phyloP scores from a whole-genome alignment of 2,797 vertebrate genomes.

The Macroramphosus scolopax region DNA sequence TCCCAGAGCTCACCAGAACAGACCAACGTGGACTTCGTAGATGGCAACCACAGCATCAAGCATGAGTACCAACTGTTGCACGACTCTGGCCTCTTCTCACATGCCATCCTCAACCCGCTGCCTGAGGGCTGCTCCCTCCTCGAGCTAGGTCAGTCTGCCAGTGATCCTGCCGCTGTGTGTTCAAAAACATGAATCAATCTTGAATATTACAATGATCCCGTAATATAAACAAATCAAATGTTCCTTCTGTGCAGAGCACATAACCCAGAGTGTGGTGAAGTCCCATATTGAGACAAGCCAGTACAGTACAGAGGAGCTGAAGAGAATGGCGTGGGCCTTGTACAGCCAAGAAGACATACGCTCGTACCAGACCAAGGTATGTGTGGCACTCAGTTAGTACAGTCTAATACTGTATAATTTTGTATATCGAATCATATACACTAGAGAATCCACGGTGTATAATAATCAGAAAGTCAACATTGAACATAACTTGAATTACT shows the following conservation, averaged over 20 bases:
- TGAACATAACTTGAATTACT: no score
- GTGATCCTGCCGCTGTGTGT: no score
- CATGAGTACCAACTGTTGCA: constrained; percentile 87
- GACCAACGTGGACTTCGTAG: constrained; percentile 72
- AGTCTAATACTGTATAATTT: no score
- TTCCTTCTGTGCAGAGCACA: constrained; percentile 74
- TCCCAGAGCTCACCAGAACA: constrained; percentile 85
- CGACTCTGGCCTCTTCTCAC: constrained; percentile 79
- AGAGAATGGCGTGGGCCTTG: constrained; percentile 83
- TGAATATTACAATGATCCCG: no score
- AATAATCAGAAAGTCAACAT: no score
- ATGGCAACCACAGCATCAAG: constrained; percentile 78
- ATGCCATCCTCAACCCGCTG: constrained; percentile 70
- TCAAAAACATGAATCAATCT: no score
- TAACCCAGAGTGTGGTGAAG: constrained; percentile 88
- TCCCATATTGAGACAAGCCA: constrained; percentile 90
- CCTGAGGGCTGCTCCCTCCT: constrained; percentile 83
- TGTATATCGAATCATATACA: no score
- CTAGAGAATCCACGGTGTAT: no score
- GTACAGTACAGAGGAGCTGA: constrained; percentile 87
- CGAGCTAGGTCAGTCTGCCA: constrained; percentile 59
- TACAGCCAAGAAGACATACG: constrained; percentile 86
- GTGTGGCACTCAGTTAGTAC: no score
- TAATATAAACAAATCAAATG: constrained; percentile 25
- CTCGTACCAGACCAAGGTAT: constrained; percentile 84